Conservation (phyloP, 2,797 vertebrate genomes). For the Botia kubotai region DNA sequence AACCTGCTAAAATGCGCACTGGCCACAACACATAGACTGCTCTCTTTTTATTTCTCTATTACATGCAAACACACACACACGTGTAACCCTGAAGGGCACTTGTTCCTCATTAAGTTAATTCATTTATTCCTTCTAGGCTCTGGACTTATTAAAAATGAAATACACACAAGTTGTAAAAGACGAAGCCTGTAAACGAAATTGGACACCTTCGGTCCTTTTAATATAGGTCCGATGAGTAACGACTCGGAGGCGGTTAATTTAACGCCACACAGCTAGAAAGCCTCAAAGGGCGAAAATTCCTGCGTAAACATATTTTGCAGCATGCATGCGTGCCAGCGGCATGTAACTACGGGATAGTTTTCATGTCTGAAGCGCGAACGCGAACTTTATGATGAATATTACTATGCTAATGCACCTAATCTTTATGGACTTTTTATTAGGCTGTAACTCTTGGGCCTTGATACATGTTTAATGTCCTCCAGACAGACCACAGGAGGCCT, state of each 20-base stretch:
- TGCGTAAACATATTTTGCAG: constrained; percentile 62
- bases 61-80: not conserved
- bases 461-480: constrained; percentile 66
- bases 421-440: constrained; percentile 61
- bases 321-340: constrained; percentile 43
- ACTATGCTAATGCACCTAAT: constrained; percentile 55
- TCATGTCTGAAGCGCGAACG: constrained; percentile 35
- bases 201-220: constrained; percentile 57
- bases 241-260: constrained; percentile 63
- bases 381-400: constrained; percentile 66
- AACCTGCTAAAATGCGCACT: constrained; percentile 52
- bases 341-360: constrained; percentile 53
- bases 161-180: constrained; percentile 60
- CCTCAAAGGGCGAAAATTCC: constrained; percentile 48
- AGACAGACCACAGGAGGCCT: constrained; percentile 48
- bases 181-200: constrained; percentile 62
- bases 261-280: constrained; percentile 64
- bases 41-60: constrained; percentile 17
- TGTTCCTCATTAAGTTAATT: constrained; percentile 65
- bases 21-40: constrained; percentile 12
- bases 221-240: constrained; percentile 50
- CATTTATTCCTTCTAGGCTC: constrained; percentile 59
- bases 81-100: constrained; percentile 60
- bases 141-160: constrained; percentile 73
- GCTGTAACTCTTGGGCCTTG: constrained; percentile 56